A percentile compares a stretch with the other conserved stretches of the same genome.
phyloP scores from a whole-genome alignment of 2,888 invertebrate genomes.

The Galerucella pusilla region DNA sequence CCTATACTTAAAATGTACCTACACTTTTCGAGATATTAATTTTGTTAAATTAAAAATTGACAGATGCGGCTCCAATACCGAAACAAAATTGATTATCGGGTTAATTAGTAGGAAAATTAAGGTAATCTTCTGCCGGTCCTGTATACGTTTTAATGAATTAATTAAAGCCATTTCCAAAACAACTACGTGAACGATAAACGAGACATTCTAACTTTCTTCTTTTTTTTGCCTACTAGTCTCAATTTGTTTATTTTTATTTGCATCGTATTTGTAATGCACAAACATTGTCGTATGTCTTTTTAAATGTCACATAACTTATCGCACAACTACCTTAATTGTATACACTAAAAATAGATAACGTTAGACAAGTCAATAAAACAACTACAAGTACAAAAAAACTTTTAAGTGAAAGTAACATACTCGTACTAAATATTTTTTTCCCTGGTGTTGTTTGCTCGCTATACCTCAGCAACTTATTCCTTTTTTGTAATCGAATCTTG shows the following conservation, averaged over 20 bases:
- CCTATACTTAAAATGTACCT: too few relatives aligned
- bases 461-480: neutral
- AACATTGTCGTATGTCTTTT: conserved; percentile 21
- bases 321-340: conserved; percentile 8
- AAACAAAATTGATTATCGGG: too few relatives aligned
- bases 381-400: neutral
- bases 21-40: too few relatives aligned
- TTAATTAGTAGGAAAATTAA: too few relatives aligned
- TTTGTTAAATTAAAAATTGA: too few relatives aligned
- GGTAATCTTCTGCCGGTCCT: neutral
- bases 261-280: conserved; percentile 35
- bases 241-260: conserved; percentile 35
- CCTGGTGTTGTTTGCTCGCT: neutral
- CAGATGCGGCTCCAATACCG: too few relatives aligned
- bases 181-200: neutral
- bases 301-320: conserved; percentile 28
- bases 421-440: neutral
- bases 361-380: neutral
- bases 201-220: conserved; percentile 31
- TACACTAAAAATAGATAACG: neutral
- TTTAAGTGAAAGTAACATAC: neutral
- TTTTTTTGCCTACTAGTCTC: conserved; percentile 7
- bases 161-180: neutral
- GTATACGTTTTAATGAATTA: neutral
- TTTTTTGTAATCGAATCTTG: neutral